Percentiles rank a stretch among this genome's conserved stretches.
These are phyloP conservation scores for Pseudachorutes palmiensis DNA, from an alignment of 1,140 invertebrate species.

Conservation along the genomic window DNA sequence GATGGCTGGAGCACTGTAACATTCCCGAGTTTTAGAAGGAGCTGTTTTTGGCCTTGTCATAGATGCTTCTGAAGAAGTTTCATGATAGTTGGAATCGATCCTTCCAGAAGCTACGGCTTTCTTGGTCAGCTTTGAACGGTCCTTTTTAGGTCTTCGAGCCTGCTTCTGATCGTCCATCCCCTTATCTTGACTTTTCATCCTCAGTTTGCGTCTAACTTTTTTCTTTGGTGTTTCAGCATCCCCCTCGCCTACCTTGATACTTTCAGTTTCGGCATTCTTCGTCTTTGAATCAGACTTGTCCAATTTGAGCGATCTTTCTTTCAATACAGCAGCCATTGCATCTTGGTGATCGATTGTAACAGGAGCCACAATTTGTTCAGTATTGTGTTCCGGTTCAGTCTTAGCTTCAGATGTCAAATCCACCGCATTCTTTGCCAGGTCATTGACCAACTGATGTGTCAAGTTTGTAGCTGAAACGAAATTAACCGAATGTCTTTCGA, in stretches of 20 bases:
- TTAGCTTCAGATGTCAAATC: not conserved
- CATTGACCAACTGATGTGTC: not conserved
- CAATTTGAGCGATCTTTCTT: not conserved
- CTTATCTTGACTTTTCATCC: not conserved
- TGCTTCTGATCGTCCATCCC: not conserved
- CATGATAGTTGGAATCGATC: too few relatives aligned
- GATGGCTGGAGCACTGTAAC: too few relatives aligned
- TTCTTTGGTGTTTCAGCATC: too few relatives aligned
- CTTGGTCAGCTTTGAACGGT: not conserved
- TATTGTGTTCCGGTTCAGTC: not conserved
- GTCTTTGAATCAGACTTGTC: not conserved
- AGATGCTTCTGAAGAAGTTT: not conserved
- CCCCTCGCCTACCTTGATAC: too few relatives aligned
- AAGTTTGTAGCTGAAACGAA: not conserved
- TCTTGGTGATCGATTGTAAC: not conserved
- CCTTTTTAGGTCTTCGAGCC: not conserved
- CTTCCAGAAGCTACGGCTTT: not conserved
- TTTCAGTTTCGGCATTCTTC: not conserved
- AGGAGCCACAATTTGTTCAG: not conserved
- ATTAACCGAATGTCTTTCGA: not conserved
- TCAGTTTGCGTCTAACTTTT: not conserved
- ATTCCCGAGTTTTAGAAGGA: not conserved
- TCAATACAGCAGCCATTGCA: not conserved
- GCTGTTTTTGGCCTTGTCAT: not conserved
- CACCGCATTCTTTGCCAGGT: not conserved